Evolutionary conservation across 2,797 vertebrate genomes (phyloP).

Genomic region (Choloepus didactylus): DNA sequence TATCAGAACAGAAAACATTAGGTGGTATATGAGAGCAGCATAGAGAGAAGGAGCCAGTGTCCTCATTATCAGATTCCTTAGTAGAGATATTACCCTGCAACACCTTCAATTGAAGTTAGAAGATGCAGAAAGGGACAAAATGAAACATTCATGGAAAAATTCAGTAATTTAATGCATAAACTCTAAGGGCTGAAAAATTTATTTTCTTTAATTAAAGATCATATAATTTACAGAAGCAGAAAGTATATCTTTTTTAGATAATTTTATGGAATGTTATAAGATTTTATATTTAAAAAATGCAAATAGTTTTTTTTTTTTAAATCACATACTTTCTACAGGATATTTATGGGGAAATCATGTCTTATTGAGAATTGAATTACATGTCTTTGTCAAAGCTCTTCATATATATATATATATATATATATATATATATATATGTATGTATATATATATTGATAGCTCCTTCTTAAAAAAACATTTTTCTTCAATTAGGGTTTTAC

Average conservation of each 20-base stretch:
- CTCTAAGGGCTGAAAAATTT: constrained; percentile 24
- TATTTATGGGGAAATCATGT: neutral
- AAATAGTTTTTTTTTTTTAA: neutral
- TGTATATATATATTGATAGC: neutral
- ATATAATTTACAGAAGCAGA: constrained; percentile 27
- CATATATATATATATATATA: neutral
- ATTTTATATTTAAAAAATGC: constrained; percentile 54
- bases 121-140: neutral
- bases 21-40: no score
- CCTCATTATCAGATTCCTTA: no score
- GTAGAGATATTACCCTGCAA: no score
- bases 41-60: no score
- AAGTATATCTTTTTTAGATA: constrained; percentile 3
- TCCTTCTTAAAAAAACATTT: neutral
- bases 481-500: neutral
- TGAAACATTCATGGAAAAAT: constrained; percentile 21
- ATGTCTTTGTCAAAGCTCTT: neutral
- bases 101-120: constrained; percentile 28
- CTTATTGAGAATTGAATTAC: constrained; percentile 43
- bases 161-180: constrained; percentile 12
- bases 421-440: neutral
- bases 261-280: constrained; percentile 24
- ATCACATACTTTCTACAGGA: neutral
- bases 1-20: no score
- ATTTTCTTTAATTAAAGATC: constrained; percentile 37